These are phyloP conservation scores for Python bivittatus DNA, from an alignment of 2,113 vertebrate genomes.

Conservation along the genomic window DNA sequence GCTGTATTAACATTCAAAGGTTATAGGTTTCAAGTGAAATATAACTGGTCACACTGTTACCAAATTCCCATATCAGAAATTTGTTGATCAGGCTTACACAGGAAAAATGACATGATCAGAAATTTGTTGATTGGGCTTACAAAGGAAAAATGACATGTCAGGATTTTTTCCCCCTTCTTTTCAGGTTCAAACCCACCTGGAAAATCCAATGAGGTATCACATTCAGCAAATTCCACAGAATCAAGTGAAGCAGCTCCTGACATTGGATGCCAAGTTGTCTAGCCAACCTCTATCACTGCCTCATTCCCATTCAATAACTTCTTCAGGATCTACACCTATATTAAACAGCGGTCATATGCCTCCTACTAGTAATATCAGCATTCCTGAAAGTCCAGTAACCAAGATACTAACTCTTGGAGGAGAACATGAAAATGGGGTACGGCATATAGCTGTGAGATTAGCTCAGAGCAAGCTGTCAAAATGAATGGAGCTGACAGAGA, in stretches of 20 bases:
- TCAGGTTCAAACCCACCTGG: conserved; percentile 89
- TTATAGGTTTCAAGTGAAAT: neutral
- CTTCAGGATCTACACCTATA: conserved; percentile 69
- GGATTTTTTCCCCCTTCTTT: conserved; percentile 41
- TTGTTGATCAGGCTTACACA: neutral
- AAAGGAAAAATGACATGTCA: neutral
- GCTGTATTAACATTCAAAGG: neutral
- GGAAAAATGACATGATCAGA: neutral
- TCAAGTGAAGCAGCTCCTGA: conserved; percentile 90
- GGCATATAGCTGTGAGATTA: conserved; percentile 44
- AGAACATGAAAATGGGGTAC: conserved; percentile 82
- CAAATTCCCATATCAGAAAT: neutral
- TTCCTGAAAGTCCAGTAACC: conserved; percentile 76
- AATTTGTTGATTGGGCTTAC: neutral
- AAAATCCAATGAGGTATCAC: conserved; percentile 85
- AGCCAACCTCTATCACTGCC: conserved; percentile 72
- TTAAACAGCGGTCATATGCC: conserved; percentile 80
- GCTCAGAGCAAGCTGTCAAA: neutral
- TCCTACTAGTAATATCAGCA: conserved; percentile 68
- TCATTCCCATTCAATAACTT: conserved; percentile 76
- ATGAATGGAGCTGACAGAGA: neutral
- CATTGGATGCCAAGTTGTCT: conserved; percentile 84
- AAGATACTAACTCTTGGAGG: conserved; percentile 78
- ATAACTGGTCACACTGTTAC: neutral
- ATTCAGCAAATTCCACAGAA: conserved; percentile 85